Evolutionary conservation across 2,113 vertebrate genomes (phyloP).

Genomic region (Pangasianodon hypophthalmus): DNA sequence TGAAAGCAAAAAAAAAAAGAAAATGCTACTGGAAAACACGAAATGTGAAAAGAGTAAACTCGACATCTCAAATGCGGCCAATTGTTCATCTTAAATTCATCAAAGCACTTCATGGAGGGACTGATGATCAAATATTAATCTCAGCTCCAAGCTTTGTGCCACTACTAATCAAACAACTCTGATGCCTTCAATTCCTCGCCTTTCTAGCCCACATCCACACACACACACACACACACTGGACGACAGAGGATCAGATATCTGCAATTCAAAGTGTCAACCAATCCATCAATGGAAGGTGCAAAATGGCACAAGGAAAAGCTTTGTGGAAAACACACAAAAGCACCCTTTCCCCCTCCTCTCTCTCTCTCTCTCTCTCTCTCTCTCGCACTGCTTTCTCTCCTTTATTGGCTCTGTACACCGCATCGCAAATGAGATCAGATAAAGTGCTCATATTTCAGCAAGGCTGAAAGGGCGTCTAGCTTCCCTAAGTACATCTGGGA

Average conservation of each 20-base stretch:
- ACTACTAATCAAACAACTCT: slow-evolving; percentile 27
- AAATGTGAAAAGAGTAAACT: background rate
- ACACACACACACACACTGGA: background rate
- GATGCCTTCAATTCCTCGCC: background rate
- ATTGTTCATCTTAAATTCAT: slow-evolving; percentile 43
- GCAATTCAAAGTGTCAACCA: slow-evolving; percentile 51
- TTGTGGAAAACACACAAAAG: slow-evolving; percentile 39
- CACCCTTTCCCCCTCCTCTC: slow-evolving; percentile 38
- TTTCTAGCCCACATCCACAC: slow-evolving; percentile 1
- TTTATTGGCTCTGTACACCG: slow-evolving; percentile 38
- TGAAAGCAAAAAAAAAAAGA: background rate
- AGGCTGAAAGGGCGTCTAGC: slow-evolving; percentile 31
- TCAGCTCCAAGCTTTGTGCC: slow-evolving; percentile 12
- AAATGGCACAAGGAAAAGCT: slow-evolving; percentile 45
- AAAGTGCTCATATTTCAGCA: slow-evolving; percentile 57
- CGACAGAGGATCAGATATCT: slow-evolving; percentile 45
- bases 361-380: background rate
- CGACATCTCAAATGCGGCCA: background rate
- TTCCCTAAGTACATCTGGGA: slow-evolving; percentile 57
- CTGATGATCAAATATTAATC: slow-evolving; percentile 46
- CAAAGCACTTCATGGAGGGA: slow-evolving; percentile 20
- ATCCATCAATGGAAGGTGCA: slow-evolving; percentile 46
- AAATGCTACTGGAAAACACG: background rate
- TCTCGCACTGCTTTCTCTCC: slow-evolving; percentile 47
- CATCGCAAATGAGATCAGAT: slow-evolving; percentile 56